Percentiles rank a stretch among this genome's conserved stretches.
Conservation (phyloP, 2,113 vertebrate species). For the Hiodon alosoides region DNA sequence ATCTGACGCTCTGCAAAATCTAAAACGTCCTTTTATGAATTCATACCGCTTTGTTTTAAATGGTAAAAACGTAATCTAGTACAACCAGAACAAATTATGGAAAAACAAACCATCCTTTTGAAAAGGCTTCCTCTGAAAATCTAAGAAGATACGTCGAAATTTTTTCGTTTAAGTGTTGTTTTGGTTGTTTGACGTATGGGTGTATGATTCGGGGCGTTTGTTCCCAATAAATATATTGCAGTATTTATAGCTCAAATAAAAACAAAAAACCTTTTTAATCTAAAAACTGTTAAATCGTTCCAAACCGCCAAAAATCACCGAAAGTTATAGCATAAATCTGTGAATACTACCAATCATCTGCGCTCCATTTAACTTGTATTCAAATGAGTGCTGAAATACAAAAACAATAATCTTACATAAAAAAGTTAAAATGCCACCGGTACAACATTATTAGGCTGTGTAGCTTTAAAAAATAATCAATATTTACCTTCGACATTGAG, state of each 20-base stretch:
- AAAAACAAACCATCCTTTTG: not conserved
- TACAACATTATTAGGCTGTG: not conserved
- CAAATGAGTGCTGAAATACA: not conserved
- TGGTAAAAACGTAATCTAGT: not conserved
- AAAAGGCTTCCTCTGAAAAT: not conserved
- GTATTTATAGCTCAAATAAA: too few species aligned
- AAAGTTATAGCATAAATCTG: too few species aligned
- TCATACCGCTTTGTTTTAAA: not conserved
- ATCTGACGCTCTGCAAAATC: not conserved
- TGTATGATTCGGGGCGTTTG: too few species aligned
- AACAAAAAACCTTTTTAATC: not conserved
- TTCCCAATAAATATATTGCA: too few species aligned
- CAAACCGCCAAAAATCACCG: too few species aligned
- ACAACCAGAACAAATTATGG: not conserved
- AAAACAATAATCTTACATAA: conserved; percentile 8
- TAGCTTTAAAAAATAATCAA: not conserved
- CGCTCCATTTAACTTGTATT: conserved; percentile 1
- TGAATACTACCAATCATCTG: too few species aligned
- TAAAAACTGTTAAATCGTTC: not conserved
- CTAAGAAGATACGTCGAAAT: not conserved
- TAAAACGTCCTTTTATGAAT: too few species aligned
- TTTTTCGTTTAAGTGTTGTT: too few species aligned
- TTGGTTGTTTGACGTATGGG: too few species aligned
- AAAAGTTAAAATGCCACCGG: not conserved
- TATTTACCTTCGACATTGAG: conserved; percentile 80